phyloP scores from a whole-genome alignment of 92 coral and sea anemone genomes.

The Pocillopora grandis region DNA sequence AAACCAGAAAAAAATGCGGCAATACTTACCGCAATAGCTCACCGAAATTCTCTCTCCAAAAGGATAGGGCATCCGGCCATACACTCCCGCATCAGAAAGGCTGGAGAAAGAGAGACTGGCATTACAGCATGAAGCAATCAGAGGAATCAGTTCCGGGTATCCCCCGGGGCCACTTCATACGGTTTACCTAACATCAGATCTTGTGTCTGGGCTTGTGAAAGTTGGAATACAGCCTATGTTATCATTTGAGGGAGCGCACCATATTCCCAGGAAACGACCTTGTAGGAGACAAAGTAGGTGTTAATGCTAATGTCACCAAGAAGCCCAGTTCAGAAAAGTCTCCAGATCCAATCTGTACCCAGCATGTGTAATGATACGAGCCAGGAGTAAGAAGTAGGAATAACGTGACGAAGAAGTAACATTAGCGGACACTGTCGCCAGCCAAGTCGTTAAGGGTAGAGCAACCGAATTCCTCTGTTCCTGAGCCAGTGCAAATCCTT shows the following conservation, averaged over 20 bases:
- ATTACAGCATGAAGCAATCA: not conserved
- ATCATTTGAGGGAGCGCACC: conserved; percentile 49
- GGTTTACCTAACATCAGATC: not conserved
- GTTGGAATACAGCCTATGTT: conserved; percentile 40
- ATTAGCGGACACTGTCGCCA: not conserved
- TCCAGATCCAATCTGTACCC: conserved; percentile 30
- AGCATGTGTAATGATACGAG: conserved; percentile 58
- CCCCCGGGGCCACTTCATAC: conserved; percentile 52
- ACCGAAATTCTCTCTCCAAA: too few relatives aligned
- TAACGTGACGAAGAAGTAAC: conserved; percentile 3
- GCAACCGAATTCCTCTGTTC: not conserved
- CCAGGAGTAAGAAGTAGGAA: conserved; percentile 14
- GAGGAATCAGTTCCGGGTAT: conserved; percentile 29
- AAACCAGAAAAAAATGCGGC: too few relatives aligned
- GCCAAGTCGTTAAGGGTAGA: not conserved
- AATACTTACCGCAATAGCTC: too few relatives aligned
- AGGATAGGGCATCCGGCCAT: too few relatives aligned
- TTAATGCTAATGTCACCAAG: too few relatives aligned
- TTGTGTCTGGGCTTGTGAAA: conserved; percentile 54
- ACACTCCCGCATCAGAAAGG: too few relatives aligned
- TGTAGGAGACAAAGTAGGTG: not conserved
- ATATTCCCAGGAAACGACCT: conserved; percentile 47
- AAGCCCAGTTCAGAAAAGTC: too few relatives aligned
- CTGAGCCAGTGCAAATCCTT: not conserved
- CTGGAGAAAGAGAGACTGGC: too few relatives aligned